Evolutionary conservation across 2,888 invertebrate genomes (phyloP).

Genomic region (Kuschelorhynchus macadamiae): DNA sequence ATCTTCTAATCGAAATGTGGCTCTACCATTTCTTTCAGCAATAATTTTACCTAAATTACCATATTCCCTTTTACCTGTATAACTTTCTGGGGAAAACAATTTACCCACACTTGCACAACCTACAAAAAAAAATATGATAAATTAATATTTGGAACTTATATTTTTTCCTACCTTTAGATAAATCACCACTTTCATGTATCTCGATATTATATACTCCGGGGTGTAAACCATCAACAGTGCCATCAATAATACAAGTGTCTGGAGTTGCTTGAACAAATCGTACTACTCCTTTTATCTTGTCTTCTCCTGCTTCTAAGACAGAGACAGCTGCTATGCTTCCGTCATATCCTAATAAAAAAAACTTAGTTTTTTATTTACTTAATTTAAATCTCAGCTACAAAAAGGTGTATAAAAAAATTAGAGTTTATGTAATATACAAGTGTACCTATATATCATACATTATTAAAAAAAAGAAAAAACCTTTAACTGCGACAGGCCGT

Average conservation of each 20-base stretch:
- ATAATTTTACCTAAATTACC: conserved; percentile 79
- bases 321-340: conserved; percentile 81
- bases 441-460: no score
- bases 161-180: conserved; percentile 71
- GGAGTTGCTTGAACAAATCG: conserved; percentile 78
- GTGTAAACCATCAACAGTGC: conserved; percentile 84
- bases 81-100: conserved; percentile 73
- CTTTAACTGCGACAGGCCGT: conserved; percentile 39
- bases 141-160: background rate
- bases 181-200: conserved; percentile 82
- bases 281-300: conserved; percentile 79
- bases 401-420: no score
- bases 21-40: conserved; percentile 75
- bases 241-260: conserved; percentile 81
- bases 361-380: no score
- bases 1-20: conserved; percentile 77
- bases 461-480: conserved; percentile 11
- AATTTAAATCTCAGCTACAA: no score
- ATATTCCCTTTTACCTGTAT: conserved; percentile 70
- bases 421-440: no score
- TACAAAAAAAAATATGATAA: conserved; percentile 46
- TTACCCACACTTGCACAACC: conserved; percentile 74
- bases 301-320: conserved; percentile 72
- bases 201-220: conserved; percentile 75
- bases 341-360: conserved; percentile 83